Conservation (phyloP, 1,140 invertebrate genomes). For the Aphis craccivora region DNA sequence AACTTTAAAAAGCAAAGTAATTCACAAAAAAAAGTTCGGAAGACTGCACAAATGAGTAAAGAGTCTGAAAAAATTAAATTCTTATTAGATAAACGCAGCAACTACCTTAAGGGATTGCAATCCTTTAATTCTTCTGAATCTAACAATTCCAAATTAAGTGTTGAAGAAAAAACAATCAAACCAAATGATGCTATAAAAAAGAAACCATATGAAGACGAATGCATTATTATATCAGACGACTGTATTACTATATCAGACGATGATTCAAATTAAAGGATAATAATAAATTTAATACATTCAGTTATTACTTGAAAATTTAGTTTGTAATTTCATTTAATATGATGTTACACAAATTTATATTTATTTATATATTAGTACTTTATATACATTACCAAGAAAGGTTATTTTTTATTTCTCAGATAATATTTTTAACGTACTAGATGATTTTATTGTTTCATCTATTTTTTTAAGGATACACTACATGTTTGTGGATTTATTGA, state of each 20-base stretch:
- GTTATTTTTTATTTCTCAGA: too few species aligned
- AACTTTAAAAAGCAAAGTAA: slow-evolving; percentile 14
- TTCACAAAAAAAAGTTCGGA: background rate
- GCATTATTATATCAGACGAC: background rate
- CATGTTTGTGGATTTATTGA: too few species aligned
- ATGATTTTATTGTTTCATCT: too few species aligned
- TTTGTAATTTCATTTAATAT: too few species aligned
- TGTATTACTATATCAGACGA: background rate
- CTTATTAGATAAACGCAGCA: background rate
- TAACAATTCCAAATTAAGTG: background rate
- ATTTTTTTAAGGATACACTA: too few species aligned
- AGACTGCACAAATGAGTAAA: background rate
- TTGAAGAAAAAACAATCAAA: background rate
- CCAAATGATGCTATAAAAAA: too few species aligned
- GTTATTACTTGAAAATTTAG: too few species aligned
- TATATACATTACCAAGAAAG: too few species aligned
- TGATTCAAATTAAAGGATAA: background rate
- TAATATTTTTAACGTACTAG: too few species aligned
- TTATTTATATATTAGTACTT: too few species aligned
- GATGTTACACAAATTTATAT: too few species aligned
- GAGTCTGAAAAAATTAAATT: background rate
- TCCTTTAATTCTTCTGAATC: background rate
- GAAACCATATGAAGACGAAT: background rate
- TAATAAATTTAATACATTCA: too few species aligned
- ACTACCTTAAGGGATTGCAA: background rate